Evolutionary conservation across 2,113 vertebrate genomes (phyloP).

Genomic region (Nibea coibor): DNA sequence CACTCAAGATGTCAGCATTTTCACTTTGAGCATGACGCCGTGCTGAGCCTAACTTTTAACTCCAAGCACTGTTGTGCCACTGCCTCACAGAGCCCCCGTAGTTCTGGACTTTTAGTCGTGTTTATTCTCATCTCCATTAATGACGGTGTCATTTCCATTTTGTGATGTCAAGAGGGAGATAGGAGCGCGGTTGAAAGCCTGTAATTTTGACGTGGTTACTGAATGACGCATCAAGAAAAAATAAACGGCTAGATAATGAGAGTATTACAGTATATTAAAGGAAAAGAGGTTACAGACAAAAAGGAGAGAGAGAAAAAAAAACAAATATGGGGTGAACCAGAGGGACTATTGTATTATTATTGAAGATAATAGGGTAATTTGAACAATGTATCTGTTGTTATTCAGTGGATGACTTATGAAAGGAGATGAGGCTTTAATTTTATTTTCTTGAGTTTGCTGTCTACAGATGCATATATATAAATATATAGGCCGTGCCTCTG

Average conservation of each 20-base stretch:
- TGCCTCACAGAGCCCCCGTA: neutral
- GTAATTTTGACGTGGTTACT: neutral
- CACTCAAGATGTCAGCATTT: neutral
- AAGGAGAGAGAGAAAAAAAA: neutral
- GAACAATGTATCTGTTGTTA: neutral
- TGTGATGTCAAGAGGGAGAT: neutral
- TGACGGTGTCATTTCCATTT: neutral
- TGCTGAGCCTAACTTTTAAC: neutral
- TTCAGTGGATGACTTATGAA: neutral
- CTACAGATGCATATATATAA: neutral
- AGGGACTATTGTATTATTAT: neutral
- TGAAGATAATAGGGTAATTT: neutral
- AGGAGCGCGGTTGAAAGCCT: neutral
- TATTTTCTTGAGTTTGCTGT: neutral
- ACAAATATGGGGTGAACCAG: neutral
- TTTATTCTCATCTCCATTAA: neutral
- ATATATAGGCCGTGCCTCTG: neutral
- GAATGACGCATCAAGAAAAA: neutral
- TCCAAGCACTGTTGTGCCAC: neutral
- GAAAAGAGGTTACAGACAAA: neutral
- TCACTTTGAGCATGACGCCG: neutral
- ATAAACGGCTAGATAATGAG: conserved; percentile 11
- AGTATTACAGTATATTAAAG: neutral
- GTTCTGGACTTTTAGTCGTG: neutral
- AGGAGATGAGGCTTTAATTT: neutral